These are phyloP conservation scores for Tetropium fuscum DNA, from an alignment of 2,888 invertebrate species.

Conservation along the genomic window DNA sequence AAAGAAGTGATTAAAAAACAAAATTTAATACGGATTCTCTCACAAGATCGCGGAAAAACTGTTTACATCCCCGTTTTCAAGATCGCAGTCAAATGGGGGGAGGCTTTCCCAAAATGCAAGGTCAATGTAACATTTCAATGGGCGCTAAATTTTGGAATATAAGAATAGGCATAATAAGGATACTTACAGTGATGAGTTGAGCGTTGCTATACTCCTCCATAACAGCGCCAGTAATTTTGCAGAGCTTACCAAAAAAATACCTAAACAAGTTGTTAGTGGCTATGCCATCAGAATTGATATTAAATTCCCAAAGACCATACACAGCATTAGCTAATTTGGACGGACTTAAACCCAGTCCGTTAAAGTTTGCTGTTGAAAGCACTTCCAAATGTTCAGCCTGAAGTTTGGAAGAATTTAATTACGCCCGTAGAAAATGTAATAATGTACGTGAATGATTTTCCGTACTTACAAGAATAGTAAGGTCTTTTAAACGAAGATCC, in stretches of 20 bases:
- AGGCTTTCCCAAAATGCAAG: no score
- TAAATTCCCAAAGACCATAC: constrained; percentile 30
- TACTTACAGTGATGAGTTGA: constrained; percentile 38
- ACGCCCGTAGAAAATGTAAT: no score
- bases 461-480: constrained; percentile 27
- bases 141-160: constrained; percentile 13
- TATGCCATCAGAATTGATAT: constrained; percentile 24
- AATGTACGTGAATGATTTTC: background rate
- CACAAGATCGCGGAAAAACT: no score
- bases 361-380: constrained; percentile 32
- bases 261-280: constrained; percentile 43
- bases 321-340: constrained; percentile 28
- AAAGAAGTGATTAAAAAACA: no score
- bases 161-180: no score
- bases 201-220: constrained; percentile 33
- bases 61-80: no score
- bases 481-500: constrained; percentile 17
- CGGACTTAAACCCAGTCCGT: constrained; percentile 8
- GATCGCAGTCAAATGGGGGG: no score
- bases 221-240: constrained; percentile 44
- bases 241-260: constrained; percentile 45
- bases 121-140: background rate
- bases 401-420: no score
- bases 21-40: no score
- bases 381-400: constrained; percentile 33